Evolutionary conservation across 2,797 vertebrate genomes (phyloP).

Genomic region (Enteromius unitaeniatus): DNA sequence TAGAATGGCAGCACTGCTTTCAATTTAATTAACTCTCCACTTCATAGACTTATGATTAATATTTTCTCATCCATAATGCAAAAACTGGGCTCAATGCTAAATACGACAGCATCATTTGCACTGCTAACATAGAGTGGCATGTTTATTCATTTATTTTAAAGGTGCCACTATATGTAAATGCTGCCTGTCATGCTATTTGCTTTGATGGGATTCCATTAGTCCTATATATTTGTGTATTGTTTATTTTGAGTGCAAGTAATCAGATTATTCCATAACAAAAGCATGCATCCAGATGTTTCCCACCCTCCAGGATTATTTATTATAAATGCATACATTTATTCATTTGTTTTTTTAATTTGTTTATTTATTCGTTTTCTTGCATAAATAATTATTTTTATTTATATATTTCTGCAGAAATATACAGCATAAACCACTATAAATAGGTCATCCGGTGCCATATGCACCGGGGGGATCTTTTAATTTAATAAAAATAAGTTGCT

Average conservation of each 20-base stretch:
- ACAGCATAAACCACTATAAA: not conserved
- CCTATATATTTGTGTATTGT: not conserved
- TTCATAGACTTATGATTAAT: conserved; percentile 56
- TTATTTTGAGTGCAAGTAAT: not conserved
- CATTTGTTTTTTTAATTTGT: not conserved
- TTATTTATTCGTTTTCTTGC: not conserved
- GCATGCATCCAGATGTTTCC: not conserved
- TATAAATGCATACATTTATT: not conserved
- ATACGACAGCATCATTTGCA: conserved; percentile 25
- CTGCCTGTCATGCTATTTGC: not conserved
- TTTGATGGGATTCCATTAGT: conserved; percentile 2
- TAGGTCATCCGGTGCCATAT: too few relatives aligned
- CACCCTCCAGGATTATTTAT: too few relatives aligned
- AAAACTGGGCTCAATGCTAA: conserved; percentile 32
- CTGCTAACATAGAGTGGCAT: not conserved
- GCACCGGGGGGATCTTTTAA: too few relatives aligned
- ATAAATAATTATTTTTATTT: too few relatives aligned
- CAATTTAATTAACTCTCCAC: conserved; percentile 58
- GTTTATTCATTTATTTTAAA: conserved; percentile 23
- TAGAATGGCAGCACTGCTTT: conserved; percentile 42
- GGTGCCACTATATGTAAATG: conserved; percentile 11
- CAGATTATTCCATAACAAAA: not conserved
- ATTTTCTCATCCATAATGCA: conserved; percentile 50
- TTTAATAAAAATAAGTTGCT: too few relatives aligned
- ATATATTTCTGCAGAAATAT: not conserved